phyloP scores from a whole-genome alignment of 2,113 vertebrate genomes.

The Mirza zaza region DNA sequence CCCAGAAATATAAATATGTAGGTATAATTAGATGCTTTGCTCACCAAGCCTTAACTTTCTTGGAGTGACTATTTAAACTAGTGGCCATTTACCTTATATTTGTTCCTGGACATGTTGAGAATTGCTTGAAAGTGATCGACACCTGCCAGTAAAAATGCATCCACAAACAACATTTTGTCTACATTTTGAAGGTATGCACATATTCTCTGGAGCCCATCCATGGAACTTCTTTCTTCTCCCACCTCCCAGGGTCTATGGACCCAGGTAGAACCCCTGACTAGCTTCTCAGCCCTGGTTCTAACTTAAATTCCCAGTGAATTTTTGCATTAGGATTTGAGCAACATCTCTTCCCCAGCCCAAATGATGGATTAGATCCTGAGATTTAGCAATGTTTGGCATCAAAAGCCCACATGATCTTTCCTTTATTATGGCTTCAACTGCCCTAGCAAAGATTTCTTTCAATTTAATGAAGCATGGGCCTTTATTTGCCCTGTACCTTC shows the following conservation, averaged over 20 bases:
- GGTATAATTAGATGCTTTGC: neutral
- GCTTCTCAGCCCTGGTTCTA: neutral
- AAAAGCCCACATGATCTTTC: neutral
- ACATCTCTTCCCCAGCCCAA: neutral
- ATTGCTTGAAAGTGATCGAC: neutral
- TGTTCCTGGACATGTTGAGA: constrained; percentile 20
- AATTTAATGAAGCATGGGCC: neutral
- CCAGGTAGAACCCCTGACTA: neutral
- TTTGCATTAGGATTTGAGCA: neutral
- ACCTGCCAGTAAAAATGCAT: neutral
- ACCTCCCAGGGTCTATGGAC: neutral
- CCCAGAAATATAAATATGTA: neutral
- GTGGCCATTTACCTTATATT: neutral
- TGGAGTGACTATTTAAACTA: neutral
- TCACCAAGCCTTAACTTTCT: neutral
- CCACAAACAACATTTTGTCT: neutral
- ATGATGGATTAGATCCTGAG: neutral
- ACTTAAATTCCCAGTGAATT: neutral
- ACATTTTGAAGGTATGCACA: neutral
- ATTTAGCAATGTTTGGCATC: neutral
- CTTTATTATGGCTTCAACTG: neutral
- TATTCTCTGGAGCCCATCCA: neutral
- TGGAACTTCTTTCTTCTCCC: neutral
- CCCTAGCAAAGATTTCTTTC: neutral
- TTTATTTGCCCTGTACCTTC: constrained; percentile 32